Conservation (phyloP, 2,113 vertebrate genomes). For the Acanthisitta chloris region DNA sequence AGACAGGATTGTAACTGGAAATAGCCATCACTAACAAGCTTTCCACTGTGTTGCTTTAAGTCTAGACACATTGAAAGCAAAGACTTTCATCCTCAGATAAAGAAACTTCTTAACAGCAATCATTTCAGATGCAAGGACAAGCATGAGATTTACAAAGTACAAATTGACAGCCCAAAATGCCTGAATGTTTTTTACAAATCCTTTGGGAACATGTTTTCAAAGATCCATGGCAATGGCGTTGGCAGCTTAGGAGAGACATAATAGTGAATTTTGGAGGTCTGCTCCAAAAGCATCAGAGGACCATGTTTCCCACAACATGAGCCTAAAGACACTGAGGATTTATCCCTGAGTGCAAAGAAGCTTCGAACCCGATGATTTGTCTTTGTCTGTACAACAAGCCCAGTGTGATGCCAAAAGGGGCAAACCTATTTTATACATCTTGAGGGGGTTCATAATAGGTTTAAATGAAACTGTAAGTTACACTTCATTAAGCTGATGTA, state of each 20-base stretch:
- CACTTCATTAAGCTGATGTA: neutral
- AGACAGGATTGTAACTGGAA: neutral
- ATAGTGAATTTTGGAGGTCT: neutral
- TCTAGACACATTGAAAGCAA: neutral
- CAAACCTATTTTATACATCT: neutral
- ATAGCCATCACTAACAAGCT: neutral
- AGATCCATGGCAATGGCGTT: neutral
- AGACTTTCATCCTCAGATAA: neutral
- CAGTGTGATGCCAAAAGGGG: neutral
- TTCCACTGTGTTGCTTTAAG: neutral
- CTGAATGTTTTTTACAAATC: neutral
- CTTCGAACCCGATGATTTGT: neutral
- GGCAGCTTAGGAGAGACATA: neutral
- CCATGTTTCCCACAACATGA: neutral
- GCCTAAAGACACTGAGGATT: neutral
- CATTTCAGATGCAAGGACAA: neutral
- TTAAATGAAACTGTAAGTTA: neutral
- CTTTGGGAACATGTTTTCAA: neutral
- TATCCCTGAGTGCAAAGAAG: neutral
- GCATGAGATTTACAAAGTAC: neutral
- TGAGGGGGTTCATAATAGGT: neutral
- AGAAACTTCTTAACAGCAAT: neutral
- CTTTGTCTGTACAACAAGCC: neutral
- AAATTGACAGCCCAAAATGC: neutral
- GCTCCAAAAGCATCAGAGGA: neutral